Evolutionary conservation across 1,140 invertebrate genomes (phyloP), one percentile per base, ranked within the genome.

Genomic region (Drosophila punjabiensis): DNA sequence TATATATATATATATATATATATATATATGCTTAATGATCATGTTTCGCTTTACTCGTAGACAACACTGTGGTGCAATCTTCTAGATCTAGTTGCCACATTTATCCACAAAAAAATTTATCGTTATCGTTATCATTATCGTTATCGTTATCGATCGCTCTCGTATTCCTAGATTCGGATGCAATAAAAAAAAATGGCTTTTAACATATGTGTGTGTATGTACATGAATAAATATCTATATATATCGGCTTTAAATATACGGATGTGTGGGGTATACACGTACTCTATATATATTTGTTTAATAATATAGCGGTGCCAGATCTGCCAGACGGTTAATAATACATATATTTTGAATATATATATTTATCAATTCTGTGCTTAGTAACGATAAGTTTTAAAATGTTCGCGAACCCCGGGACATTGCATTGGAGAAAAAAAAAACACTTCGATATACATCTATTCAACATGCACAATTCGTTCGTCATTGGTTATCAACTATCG

Each of bases 331-430:
- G 62, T 71, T 67, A 56, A 60, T 76, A 82, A 88, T 81, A 88
- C 78, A 88, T 89, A 88, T 88, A 88, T 88, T 88, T 88, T 79
- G 61, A 89, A 88, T 89, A 88, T 88, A 88, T 82, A 89, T 89
- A 89, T 79, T 71, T 37, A 82, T 63, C 55, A 66, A 69, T 68
- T 80, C 64, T 77, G 84, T 87, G 80, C 76, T 74, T 76, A 56
- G 60, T 50, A 58, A 70, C 48, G 62, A 62, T 74, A 61, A 73
- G 68, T 53, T 74, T 74, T 74, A 62, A 74, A 74, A 74, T 74
- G 45, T 62, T 74, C 68, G 67, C 33, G 11, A n/a, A n/a, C 66
- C 70, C 53, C 45, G 30, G 53, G 35, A 56, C 41, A n/a, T 41
- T 20, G 9, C 41, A n/a, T 41, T 20, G 9, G 9, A 30, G n/a